Base-by-base conservation (phyloP, 2,113 vertebrate genomes). In the Clarias batrachus region DNA sequence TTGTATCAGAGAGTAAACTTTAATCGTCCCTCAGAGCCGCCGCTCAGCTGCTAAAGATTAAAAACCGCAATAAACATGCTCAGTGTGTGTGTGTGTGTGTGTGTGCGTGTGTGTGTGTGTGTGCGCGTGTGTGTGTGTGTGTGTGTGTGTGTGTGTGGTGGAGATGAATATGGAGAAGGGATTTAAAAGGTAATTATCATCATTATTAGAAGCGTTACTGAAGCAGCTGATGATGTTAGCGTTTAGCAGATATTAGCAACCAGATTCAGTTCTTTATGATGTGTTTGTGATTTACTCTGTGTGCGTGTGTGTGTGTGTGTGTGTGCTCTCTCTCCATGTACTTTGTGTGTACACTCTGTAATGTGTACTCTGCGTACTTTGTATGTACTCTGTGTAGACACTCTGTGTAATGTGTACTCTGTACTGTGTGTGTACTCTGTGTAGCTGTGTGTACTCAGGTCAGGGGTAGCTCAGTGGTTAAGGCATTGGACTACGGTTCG, bases 41-140 rank as follows among this genome's bases (percentile, higher is more conserved):
- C 3, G 60, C 10, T 82, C 60, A 65, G 37, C 80, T 82, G 80
- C 59, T 65, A 65, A 82, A 13, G 2, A 82, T 82, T 82, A 82
- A n/a, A 41, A 65, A 23, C 33, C 23, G 1, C 62, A n/a, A 30
- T n/a, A n/a, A 54, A 52, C 37, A 0, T 30, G 27, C 19, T 9
- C 41, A 16, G 19, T 4, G 41, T 48, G 37, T 48, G 71, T 74
- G 68, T 71, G 16, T 37, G 33, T 37, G 30, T 37, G 65, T 66
- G 25, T 66, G n/a, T 71, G 68, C 37, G 27, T 71, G 68, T 71
- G 68, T 71, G 68, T 37, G 73, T 25, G 21, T 25, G 25, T 54
- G 8, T 71, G n/a, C n/a, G n/a, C n/a, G n/a, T n/a, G n/a, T n/a
- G n/a, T n/a, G n/a, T n/a, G 65, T 66, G 25, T 66, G n/a, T 71